Evolutionary conservation across 2,888 invertebrate species (phyloP), one percentile per base, ranked within the genome.

Genomic region (Dugesia japonica): DNA sequence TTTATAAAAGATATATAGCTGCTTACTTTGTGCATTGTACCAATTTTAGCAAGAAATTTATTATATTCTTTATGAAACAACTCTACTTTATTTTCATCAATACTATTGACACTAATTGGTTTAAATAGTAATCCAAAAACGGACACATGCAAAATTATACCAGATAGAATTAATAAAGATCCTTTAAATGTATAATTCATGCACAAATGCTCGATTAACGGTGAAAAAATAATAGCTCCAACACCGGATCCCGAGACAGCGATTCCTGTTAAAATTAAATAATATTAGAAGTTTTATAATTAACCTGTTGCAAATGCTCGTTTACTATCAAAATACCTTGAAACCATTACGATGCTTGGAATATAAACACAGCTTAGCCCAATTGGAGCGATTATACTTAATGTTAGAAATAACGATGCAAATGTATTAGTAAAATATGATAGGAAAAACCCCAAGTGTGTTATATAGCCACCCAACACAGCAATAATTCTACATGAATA

Each of bases 231-330:
- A 83, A 94, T 90, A 1, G 95, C 95, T 74, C 97, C 97, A 73
- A 95, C 88, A 7, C 97, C 97, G 0, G 94, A 94, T 0, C 97
- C 97, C 82, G 93, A 93, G 0, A 93, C 93, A 0, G 93, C 93
- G 79, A 94, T 90, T 26, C 94, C 97, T 0, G 95, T 97, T 7
- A 27, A 72, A 23, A 72, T 28, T 28, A 13, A 4, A n/a, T n/a
- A 72, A 72, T 23, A 26, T 72, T 31, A 26, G n/a, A n/a, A n/a
- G n/a, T n/a, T n/a, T n/a, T n/a, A n/a, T n/a, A n/a, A n/a, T n/a
- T n/a, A n/a, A 75, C 75, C 75, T 42, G 84, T 84, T 0, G 84
- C 84, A 71, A 85, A 80, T 1, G 84, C 83, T 75, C 84, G 80
- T 72, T 81, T 83, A 77, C 83, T 82, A 79, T 84, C 83, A 79